Percentiles rank a stretch among this genome's conserved stretches.
phyloP scores from a whole-genome alignment of 2,113 vertebrate genomes.

The Noturus placidus region DNA sequence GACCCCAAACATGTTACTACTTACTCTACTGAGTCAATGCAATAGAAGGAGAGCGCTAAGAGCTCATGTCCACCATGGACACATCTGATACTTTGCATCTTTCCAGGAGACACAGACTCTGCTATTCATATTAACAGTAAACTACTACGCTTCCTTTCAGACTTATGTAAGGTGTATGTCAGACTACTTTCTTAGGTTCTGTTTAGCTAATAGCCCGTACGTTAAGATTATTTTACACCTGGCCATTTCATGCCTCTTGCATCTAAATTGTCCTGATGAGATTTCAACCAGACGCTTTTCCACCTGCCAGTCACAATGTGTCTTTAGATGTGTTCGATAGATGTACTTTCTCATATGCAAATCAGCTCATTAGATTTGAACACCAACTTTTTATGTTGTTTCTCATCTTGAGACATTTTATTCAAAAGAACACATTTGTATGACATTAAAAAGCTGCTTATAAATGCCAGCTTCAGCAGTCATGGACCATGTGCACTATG shows the following conservation, averaged over 20 bases:
- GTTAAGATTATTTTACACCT: background rate
- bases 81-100: background rate
- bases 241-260: background rate
- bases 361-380: background rate
- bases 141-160: too few relatives aligned
- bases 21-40: background rate
- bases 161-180: background rate
- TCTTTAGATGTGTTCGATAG: background rate
- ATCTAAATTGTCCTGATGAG: background rate
- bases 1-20: background rate
- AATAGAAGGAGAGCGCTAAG: background rate
- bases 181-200: background rate
- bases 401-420: background rate
- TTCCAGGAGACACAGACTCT: background rate
- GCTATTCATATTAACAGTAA: background rate
- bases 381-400: background rate
- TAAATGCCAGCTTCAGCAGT: background rate
- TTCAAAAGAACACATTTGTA: background rate
- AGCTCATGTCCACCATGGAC: background rate
- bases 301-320: background rate
- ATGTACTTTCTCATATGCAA: background rate
- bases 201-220: background rate
- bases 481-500: background rate
- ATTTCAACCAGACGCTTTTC: background rate
- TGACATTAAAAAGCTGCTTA: background rate